These are phyloP conservation scores for Subanguina moxae DNA, from an alignment of 1,140 invertebrate species.

Conservation along the genomic window DNA sequence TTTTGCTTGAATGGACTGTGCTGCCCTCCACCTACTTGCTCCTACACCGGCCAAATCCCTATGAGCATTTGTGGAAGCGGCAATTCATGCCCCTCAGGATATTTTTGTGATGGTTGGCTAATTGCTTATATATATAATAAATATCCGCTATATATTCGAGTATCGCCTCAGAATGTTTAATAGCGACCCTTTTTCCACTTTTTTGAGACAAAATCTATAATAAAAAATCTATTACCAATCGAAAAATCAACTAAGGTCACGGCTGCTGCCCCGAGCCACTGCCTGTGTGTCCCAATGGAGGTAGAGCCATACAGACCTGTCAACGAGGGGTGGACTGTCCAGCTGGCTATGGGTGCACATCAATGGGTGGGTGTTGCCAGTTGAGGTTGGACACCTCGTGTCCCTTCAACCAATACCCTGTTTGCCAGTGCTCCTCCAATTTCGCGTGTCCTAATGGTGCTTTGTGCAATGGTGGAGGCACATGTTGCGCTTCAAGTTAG, in stretches of 20 bases:
- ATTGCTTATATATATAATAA: not conserved
- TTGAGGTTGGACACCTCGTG: slow-evolving; percentile 35
- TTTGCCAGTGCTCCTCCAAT: slow-evolving; percentile 54
- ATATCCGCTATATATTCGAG: not conserved
- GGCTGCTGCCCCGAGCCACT: slow-evolving; percentile 52
- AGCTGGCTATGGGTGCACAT: slow-evolving; percentile 45
- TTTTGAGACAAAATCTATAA: too few relatives aligned
- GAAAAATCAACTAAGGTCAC: slow-evolving; percentile 25
- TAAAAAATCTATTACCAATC: not conserved
- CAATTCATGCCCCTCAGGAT: slow-evolving; percentile 49
- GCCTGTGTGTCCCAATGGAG: slow-evolving; percentile 49
- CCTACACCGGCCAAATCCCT: slow-evolving; percentile 37
- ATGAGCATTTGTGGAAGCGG: slow-evolving; percentile 45
- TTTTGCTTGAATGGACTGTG: slow-evolving; percentile 48
- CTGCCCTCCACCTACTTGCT: slow-evolving; percentile 48
- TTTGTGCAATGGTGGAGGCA: slow-evolving; percentile 39
- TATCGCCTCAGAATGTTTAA: not conserved
- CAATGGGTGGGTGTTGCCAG: slow-evolving; percentile 50
- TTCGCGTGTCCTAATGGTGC: slow-evolving; percentile 39
- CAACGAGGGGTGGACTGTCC: slow-evolving; percentile 49
- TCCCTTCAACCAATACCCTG: slow-evolving; percentile 37
- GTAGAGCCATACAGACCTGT: slow-evolving; percentile 42
- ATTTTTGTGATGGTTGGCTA: slow-evolving; percentile 43
- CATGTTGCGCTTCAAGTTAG: slow-evolving; percentile 45
- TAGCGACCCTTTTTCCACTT: too few relatives aligned